These are phyloP conservation scores for Aromia moschata DNA, from an alignment of 2,888 invertebrate genomes.

Conservation along the genomic window DNA sequence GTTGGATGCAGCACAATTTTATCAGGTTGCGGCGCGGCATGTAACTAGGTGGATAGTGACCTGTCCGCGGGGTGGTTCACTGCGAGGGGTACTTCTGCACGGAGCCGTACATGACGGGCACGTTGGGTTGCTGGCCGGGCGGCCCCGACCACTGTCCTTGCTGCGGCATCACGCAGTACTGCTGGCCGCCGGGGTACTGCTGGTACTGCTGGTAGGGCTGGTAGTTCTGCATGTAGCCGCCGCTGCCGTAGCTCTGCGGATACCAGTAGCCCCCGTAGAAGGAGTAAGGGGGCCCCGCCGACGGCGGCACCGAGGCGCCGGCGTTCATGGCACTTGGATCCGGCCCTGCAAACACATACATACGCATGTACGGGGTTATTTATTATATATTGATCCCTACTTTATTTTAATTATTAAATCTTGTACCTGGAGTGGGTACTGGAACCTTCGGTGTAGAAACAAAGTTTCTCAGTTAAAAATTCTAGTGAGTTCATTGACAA, in stretches of 20 bases:
- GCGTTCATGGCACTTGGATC: slow-evolving; percentile 61
- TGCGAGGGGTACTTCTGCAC: slow-evolving; percentile 89
- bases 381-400: too few species aligned
- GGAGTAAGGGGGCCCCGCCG: slow-evolving; percentile 78
- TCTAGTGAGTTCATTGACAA: too few species aligned
- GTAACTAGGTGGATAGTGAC: slow-evolving; percentile 22
- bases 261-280: slow-evolving; percentile 96
- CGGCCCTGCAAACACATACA: too few species aligned
- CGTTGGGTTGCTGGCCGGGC: slow-evolving; percentile 65
- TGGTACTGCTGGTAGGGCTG: slow-evolving; percentile 65
- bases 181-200: slow-evolving; percentile 67
- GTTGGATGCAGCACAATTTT: slow-evolving; percentile 27
- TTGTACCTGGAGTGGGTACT: too few species aligned
- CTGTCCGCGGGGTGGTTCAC: slow-evolving; percentile 65
- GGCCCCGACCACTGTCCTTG: slow-evolving; percentile 61
- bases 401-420: too few species aligned
- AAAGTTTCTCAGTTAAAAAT: too few species aligned
- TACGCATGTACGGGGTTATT: too few species aligned
- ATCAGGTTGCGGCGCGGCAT: slow-evolving; percentile 29
- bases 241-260: slow-evolving; percentile 75
- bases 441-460: too few species aligned
- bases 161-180: slow-evolving; percentile 62
- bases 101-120: slow-evolving; percentile 74
- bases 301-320: slow-evolving; percentile 57
- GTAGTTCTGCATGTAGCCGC: slow-evolving; percentile 67